Conservation (phyloP, 2,113 vertebrate species). For the Sminthopsis crassicaudata region DNA sequence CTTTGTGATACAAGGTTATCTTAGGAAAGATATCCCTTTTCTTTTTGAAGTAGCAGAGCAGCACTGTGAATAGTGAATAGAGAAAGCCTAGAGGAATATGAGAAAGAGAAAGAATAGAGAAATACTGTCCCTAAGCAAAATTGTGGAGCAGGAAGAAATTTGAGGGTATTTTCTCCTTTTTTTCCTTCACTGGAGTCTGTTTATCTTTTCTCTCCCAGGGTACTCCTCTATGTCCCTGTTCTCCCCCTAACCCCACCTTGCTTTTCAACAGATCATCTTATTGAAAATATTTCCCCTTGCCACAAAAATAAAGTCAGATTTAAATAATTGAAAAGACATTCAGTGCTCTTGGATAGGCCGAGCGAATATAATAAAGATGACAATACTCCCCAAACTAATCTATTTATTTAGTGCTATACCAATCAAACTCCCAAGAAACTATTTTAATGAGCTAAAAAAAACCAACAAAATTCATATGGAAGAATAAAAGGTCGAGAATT, state of each 20-base stretch:
- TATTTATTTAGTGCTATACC: too few species aligned
- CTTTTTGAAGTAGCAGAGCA: neutral
- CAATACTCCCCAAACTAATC: too few species aligned
- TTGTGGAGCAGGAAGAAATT: neutral
- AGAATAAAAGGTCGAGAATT: too few species aligned
- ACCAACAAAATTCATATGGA: too few species aligned
- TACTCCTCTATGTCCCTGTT: neutral
- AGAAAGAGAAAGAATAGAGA: too few species aligned
- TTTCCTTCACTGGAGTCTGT: neutral
- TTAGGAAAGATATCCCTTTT: neutral
- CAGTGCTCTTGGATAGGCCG: too few species aligned
- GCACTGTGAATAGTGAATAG: neutral
- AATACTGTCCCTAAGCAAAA: neutral
- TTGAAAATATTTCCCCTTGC: neutral
- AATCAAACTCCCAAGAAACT: too few species aligned
- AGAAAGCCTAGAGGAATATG: neutral
- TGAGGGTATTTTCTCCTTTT: neutral
- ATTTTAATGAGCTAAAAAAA: too few species aligned
- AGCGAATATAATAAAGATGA: too few species aligned
- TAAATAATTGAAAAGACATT: too few species aligned
- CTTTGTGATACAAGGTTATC: neutral
- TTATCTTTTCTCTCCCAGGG: neutral
- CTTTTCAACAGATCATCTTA: neutral
- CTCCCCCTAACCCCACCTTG: neutral
- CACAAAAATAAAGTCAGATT: too few species aligned